Base-by-base conservation (phyloP, 1,140 invertebrate species). In the Ceratoteleas bidentatus region DNA sequence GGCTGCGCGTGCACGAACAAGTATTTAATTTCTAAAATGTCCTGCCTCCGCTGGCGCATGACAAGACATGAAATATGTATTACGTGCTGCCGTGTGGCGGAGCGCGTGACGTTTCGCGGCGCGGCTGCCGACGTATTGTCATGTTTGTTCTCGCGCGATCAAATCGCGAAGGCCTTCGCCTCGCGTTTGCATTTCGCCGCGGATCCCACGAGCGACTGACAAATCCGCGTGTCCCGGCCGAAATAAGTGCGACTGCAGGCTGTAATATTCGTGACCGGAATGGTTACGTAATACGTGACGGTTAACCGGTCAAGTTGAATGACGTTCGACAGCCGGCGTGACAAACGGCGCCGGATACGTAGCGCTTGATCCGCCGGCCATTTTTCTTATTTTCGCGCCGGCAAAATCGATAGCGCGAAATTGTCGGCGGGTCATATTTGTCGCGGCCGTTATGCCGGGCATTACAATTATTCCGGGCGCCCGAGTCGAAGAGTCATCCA, bases 61-160 rank as follows among this genome's bases (percentile, higher is more conserved):
- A 76, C 66, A 81, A 81, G 68, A 73, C 66, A 81, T 81, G 79
- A 81, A 81, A 81, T 81, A 81, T 75, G 79, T 81, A 81, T 81
- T 70, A 81, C 65, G 72, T 57, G 65, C 65, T 65, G 47, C 13
- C 32, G 53, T 68, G 70, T 75, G 78, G 62, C 52, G 56, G 68
- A 56, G 57, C 61, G 57, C 64, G 77, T 74, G 68, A 79, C 56
- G 56, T 66, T 79, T 73, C 54, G 62, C 68, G 47, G 50, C n/a
- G 16, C 16, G 45, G 38, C 56, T 16, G 60, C 68, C 47, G 32
- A 70, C 68, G 60, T 49, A 76, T 61, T 56, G 53, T 69, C 54
- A 15, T 64, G 61, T 75, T 75, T 76, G 72, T 60, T 69, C 65
- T 68, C 54, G 43, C 78, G 57, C 70, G 65, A 81, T 75, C 58